phyloP scores from a whole-genome alignment of 2,888 invertebrate species.

The Thereva nobilitata region DNA sequence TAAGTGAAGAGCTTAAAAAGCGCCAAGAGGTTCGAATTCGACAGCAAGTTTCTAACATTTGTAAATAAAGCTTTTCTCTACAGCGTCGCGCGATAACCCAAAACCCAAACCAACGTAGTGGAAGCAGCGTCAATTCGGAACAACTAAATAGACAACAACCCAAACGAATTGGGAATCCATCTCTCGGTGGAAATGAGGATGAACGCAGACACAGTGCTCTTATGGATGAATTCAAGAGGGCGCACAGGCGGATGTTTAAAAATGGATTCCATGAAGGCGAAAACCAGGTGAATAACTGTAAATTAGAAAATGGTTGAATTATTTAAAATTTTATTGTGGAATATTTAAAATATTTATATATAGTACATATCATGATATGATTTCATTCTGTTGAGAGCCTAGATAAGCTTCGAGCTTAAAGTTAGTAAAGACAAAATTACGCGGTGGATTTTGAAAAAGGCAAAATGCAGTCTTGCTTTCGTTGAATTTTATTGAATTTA shows the following conservation, averaged over 20 bases:
- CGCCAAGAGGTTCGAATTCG: conserved; percentile 64
- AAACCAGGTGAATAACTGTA: conserved; percentile 47
- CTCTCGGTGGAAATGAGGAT: conserved; percentile 61
- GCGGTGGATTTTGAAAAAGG: no score
- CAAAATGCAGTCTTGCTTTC: no score
- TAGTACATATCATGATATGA: no score
- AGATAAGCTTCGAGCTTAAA: no score
- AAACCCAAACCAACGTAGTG: conserved; percentile 26
- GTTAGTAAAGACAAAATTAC: no score
- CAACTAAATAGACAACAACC: conserved; percentile 38
- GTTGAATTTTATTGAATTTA: no score
- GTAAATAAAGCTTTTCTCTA: conserved; percentile 3
- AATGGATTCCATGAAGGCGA: conserved; percentile 58
- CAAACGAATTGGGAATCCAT: conserved; percentile 39
- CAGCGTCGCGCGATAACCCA: conserved; percentile 38
- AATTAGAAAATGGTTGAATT: no score
- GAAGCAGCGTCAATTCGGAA: background rate
- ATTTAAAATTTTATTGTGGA: no score
- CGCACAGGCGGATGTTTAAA: conserved; percentile 85
- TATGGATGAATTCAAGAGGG: conserved; percentile 89
- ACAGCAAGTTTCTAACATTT: no score
- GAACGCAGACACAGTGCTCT: conserved; percentile 71
- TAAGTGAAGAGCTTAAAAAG: conserved; percentile 70
- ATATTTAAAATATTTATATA: no score
- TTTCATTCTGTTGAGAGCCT: no score